A percentile compares a stretch with the other conserved stretches of the same genome.
phyloP scores from a whole-genome alignment of 2,888 invertebrate genomes.

The Aphodius granarius region DNA sequence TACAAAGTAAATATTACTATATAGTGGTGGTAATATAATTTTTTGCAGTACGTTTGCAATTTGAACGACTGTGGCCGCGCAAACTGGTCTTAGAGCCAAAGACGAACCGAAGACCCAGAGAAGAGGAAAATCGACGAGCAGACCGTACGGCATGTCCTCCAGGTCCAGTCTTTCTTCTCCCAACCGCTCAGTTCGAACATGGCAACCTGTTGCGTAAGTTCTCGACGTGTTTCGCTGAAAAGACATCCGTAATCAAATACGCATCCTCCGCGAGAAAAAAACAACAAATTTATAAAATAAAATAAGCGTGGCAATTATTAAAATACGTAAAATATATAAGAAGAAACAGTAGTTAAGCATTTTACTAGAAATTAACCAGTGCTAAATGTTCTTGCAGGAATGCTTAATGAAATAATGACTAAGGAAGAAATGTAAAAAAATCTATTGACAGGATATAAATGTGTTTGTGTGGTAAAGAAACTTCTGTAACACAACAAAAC shows the following conservation, averaged over 20 bases:
- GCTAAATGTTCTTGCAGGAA: not conserved
- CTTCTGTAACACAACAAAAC: not conserved
- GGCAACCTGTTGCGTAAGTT: slow-evolving; percentile 43
- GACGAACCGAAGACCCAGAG: not conserved
- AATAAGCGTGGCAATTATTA: no score
- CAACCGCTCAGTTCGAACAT: slow-evolving; percentile 33
- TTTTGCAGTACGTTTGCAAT: no score
- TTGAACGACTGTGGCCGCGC: no score
- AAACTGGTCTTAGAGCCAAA: not conserved
- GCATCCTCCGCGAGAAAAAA: not conserved
- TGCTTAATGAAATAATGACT: not conserved
- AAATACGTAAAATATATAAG: not conserved
- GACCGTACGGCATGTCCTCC: not conserved
- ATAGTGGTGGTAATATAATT: no score
- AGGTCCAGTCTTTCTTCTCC: slow-evolving; percentile 25
- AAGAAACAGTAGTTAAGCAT: not conserved
- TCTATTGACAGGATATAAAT: not conserved
- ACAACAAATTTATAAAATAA: not conserved
- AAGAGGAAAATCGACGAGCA: not conserved
- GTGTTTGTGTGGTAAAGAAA: not conserved
- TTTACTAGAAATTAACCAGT: not conserved
- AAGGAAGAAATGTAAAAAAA: not conserved
- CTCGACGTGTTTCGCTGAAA: not conserved
- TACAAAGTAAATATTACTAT: no score
- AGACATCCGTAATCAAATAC: not conserved